phyloP scores from a whole-genome alignment of 2,888 invertebrate species.

The Eupsilia transversa region DNA sequence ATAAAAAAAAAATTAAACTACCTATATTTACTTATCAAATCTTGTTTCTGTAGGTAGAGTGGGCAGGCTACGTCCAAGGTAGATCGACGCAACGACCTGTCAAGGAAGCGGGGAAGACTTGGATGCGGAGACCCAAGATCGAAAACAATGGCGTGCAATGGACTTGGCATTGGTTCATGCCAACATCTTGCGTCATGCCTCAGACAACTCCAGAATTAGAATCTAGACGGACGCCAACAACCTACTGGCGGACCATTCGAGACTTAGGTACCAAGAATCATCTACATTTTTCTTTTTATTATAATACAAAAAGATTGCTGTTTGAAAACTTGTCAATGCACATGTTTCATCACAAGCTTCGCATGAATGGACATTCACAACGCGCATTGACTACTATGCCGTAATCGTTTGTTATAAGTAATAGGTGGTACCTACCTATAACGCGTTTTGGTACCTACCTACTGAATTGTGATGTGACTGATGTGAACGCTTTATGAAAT shows the following conservation, averaged over 20 bases:
- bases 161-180: background rate
- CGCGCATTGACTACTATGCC: conserved; percentile 19
- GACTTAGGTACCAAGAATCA: background rate
- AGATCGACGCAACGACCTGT: too few relatives aligned
- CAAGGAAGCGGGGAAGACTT: background rate
- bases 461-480: background rate
- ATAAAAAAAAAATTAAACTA: too few relatives aligned
- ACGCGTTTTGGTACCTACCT: conserved; percentile 9
- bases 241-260: background rate
- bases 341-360: conserved; percentile 43
- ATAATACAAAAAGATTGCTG: background rate
- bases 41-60: background rate
- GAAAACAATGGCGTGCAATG: background rate
- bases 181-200: background rate
- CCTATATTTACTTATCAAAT: too few relatives aligned
- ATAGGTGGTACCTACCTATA: background rate
- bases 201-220: background rate
- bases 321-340: conserved; percentile 14
- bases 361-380: conserved; percentile 54
- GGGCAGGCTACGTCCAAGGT: background rate
- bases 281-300: background rate
- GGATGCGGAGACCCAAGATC: background rate
- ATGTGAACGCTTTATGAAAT: conserved; percentile 6
- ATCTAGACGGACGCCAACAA: background rate
- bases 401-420: conserved; percentile 16